Conservation (phyloP, 2,797 vertebrate species). For the Lindbergichthys nudifrons region DNA sequence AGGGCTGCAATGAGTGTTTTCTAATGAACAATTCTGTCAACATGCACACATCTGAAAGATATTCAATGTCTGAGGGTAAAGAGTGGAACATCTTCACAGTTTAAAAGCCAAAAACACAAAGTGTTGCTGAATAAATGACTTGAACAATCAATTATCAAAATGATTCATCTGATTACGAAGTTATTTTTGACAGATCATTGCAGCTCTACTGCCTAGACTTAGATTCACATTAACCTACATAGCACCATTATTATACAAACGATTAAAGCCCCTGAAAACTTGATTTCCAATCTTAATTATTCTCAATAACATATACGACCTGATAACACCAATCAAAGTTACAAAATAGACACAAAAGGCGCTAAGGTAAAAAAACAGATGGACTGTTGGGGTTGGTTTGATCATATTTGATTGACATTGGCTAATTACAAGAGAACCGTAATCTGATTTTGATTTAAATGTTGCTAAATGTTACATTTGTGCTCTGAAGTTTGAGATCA, state of each 20-base stretch:
- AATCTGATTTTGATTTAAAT: conserved; percentile 11
- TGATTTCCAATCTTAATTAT: conserved; percentile 3
- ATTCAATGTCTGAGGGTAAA: not conserved
- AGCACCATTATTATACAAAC: conserved; percentile 4
- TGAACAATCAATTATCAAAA: not conserved
- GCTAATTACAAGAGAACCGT: conserved; percentile 3
- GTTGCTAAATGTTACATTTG: no score
- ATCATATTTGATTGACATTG: conserved; percentile 1
- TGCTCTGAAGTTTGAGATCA: no score
- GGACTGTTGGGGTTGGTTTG: not conserved
- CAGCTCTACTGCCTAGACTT: conserved; percentile 14
- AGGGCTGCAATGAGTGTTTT: conserved; percentile 16
- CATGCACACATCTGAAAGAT: not conserved
- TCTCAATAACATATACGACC: not conserved
- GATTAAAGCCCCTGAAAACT: conserved; percentile 20
- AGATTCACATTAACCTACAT: conserved; percentile 17
- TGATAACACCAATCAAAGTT: no score
- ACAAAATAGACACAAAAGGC: no score
- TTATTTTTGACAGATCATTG: not conserved
- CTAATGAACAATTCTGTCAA: not conserved
- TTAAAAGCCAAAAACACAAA: not conserved
- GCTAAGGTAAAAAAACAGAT: no score
- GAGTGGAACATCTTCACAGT: not conserved
- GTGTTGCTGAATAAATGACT: not conserved
- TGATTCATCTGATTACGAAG: not conserved